These are phyloP conservation scores for Scaptomyza cyrtandrae DNA, from an alignment of 2,888 invertebrate genomes.

Conservation along the genomic window DNA sequence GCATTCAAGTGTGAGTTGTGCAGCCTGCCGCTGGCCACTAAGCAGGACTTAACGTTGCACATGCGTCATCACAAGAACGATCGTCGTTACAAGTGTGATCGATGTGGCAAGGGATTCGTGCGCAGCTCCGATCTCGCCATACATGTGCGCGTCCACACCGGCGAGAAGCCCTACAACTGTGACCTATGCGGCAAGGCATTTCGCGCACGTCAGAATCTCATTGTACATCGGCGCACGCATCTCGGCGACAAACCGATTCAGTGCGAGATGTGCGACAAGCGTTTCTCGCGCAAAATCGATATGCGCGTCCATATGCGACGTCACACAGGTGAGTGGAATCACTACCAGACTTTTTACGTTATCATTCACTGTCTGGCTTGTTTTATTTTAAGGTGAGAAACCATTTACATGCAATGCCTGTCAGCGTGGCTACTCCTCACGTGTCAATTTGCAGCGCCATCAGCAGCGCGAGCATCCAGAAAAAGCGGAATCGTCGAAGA, in stretches of 20 bases:
- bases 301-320: conserved; percentile 82
- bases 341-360: rapidly evolving
- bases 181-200: conserved; percentile 81
- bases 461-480: conserved; percentile 78
- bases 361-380: neutral
- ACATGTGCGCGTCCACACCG: conserved; percentile 81
- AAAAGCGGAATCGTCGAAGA: neutral
- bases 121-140: conserved; percentile 82
- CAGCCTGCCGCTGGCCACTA: conserved; percentile 75
- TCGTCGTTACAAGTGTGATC: conserved; percentile 78
- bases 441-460: conserved; percentile 79
- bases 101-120: conserved; percentile 82
- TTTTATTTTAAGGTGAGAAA: conserved; percentile 71
- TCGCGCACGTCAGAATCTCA: conserved; percentile 82
- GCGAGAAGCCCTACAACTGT: conserved; percentile 81
- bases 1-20: conserved; percentile 81
- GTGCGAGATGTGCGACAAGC: conserved; percentile 82
- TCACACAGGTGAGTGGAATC: conserved; percentile 77
- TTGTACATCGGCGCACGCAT: conserved; percentile 81
- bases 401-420: conserved; percentile 80
- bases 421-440: conserved; percentile 81
- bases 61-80: conserved; percentile 82
- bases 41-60: conserved; percentile 80
- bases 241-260: conserved; percentile 80
- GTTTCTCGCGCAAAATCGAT: conserved; percentile 82